A percentile compares a stretch with the other conserved stretches of the same genome.
Evolutionary conservation across 2,888 invertebrate species (phyloP).

Genomic region (Epirrita christyi): DNA sequence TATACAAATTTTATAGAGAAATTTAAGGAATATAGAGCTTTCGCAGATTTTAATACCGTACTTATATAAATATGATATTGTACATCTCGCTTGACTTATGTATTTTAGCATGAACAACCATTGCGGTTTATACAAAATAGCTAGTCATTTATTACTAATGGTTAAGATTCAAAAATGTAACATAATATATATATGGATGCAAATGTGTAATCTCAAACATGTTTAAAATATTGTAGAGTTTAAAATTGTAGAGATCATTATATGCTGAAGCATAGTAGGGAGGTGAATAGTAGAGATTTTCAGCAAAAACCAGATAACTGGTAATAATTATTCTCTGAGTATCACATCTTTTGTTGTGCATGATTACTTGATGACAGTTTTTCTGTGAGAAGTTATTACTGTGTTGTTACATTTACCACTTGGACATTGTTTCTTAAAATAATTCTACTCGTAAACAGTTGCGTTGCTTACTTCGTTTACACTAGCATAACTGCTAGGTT

Average conservation of each 20-base stretch:
- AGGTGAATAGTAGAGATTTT: slow-evolving; percentile 18
- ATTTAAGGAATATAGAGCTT: too few species aligned
- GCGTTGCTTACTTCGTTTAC: slow-evolving; percentile 36
- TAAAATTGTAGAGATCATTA: slow-evolving; percentile 14
- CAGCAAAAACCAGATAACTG: slow-evolving; percentile 20
- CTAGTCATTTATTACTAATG: slow-evolving; percentile 29
- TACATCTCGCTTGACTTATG: slow-evolving; percentile 16
- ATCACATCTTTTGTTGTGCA: slow-evolving; percentile 28
- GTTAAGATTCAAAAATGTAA: slow-evolving; percentile 17
- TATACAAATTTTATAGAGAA: too few species aligned
- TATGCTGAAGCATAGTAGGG: slow-evolving; percentile 7
- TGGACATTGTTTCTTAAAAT: slow-evolving; percentile 65
- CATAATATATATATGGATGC: background rate
- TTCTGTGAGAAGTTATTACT: slow-evolving; percentile 52
- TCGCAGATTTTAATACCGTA: too few species aligned
- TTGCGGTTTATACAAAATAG: slow-evolving; percentile 16
- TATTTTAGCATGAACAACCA: slow-evolving; percentile 8
- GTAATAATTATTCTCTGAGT: slow-evolving; percentile 24
- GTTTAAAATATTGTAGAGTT: slow-evolving; percentile 9
- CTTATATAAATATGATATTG: background rate
- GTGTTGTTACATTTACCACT: slow-evolving; percentile 59
- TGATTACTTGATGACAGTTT: slow-evolving; percentile 44
- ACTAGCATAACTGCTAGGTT: slow-evolving; percentile 32
- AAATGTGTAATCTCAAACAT: background rate
- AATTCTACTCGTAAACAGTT: slow-evolving; percentile 23